phyloP scores from a whole-genome alignment of 1,140 invertebrate species.

The Coelopa frigida region DNA sequence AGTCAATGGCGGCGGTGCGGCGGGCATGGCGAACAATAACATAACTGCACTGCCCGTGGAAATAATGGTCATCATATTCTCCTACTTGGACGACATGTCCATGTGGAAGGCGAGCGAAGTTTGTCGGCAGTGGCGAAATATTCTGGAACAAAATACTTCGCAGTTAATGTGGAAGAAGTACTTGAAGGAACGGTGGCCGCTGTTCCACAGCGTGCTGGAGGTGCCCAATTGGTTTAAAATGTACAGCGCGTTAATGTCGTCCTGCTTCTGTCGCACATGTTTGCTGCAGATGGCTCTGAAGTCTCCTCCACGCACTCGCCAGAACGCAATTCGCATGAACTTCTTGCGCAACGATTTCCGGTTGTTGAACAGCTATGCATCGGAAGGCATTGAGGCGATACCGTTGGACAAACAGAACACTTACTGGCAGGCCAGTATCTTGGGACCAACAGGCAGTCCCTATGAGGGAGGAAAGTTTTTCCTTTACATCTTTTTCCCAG shows the following conservation, averaged over 20 bases:
- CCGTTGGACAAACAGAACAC: conserved; percentile 74
- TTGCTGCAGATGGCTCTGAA: conserved; percentile 67
- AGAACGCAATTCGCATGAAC: conserved; percentile 68
- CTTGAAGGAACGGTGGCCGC: conserved; percentile 69
- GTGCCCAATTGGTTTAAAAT: conserved; percentile 72
- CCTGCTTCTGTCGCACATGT: conserved; percentile 78
- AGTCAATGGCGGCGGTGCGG: conserved; percentile 5
- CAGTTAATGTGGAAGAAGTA: conserved; percentile 71
- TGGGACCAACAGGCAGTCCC: conserved; percentile 80
- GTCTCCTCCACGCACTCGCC: conserved; percentile 54
- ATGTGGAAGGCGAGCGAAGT: conserved; percentile 80
- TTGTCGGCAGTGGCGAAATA: conserved; percentile 73
- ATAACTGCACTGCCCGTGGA: conserved; percentile 40
- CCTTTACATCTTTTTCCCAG: conserved; percentile 79
- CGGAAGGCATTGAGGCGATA: conserved; percentile 82
- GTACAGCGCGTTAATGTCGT: conserved; percentile 57
- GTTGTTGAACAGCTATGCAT: conserved; percentile 67
- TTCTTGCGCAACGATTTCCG: conserved; percentile 63
- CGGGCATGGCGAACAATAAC: conserved; percentile 1
- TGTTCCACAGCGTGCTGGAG: conserved; percentile 65
- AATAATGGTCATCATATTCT: conserved; percentile 82
- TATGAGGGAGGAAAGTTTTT: conserved; percentile 94
- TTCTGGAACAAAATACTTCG: conserved; percentile 67
- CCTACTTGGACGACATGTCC: conserved; percentile 84
- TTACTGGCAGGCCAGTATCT: conserved; percentile 89